phyloP scores from a whole-genome alignment of 2,113 vertebrate species.

The Poecile atricapillus region DNA sequence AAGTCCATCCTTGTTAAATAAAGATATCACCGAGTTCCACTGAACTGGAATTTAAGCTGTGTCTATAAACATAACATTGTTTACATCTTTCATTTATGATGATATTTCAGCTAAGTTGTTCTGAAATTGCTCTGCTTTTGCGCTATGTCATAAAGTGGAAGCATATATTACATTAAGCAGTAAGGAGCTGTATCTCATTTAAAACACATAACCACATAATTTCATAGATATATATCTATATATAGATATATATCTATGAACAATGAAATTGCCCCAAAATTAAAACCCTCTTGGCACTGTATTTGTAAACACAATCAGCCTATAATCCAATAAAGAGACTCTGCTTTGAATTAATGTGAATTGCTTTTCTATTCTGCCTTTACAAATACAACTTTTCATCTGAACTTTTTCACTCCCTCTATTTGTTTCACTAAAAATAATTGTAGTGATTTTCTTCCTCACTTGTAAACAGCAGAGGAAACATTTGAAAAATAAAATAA shows the following conservation, averaged over 20 bases:
- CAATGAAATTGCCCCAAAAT: slow-evolving; percentile 84
- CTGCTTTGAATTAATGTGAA: slow-evolving; percentile 77
- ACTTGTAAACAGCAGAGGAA: slow-evolving; percentile 26
- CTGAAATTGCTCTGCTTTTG: slow-evolving; percentile 73
- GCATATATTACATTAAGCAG: slow-evolving; percentile 73
- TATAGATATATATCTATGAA: slow-evolving; percentile 77
- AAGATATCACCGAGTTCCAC: slow-evolving; percentile 30
- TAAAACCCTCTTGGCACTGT: slow-evolving; percentile 82
- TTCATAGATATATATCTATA: slow-evolving; percentile 79
- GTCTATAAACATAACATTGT: slow-evolving; percentile 68
- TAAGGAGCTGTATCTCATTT: slow-evolving; percentile 77
- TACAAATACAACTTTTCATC: slow-evolving; percentile 70
- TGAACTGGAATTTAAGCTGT: slow-evolving; percentile 64
- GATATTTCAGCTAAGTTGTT: slow-evolving; percentile 74
- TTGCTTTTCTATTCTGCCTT: slow-evolving; percentile 60
- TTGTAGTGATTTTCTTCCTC: slow-evolving; percentile 28
- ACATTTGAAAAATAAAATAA: slow-evolving; percentile 20
- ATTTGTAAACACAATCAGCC: slow-evolving; percentile 85
- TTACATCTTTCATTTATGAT: slow-evolving; percentile 75
- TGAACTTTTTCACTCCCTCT: slow-evolving; percentile 46
- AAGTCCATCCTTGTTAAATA: slow-evolving; percentile 56
- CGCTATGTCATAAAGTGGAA: slow-evolving; percentile 69
- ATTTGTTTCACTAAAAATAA: slow-evolving; percentile 63
- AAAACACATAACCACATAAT: slow-evolving; percentile 81
- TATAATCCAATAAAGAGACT: slow-evolving; percentile 79